These are phyloP conservation scores for Cyprinodon brontotheroides DNA, from an alignment of 2,113 vertebrate genomes.

Conservation along the genomic window DNA sequence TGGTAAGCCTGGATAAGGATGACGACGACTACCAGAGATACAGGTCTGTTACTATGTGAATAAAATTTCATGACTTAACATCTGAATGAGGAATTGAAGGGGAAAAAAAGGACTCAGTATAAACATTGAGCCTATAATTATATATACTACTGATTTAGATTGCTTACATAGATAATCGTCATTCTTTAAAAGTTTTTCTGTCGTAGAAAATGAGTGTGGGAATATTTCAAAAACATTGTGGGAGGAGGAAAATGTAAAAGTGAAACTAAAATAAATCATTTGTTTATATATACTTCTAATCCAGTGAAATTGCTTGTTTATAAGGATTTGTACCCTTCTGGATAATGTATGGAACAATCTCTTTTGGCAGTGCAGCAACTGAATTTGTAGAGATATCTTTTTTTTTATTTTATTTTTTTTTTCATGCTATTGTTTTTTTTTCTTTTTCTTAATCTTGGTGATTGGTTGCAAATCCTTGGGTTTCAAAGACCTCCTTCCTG, in stretches of 20 bases:
- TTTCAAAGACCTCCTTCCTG: no score
- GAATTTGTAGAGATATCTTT: no score
- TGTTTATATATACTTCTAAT: not conserved
- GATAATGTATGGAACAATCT: not conserved
- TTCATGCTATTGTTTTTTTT: no score
- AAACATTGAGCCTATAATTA: not conserved
- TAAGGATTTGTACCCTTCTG: not conserved
- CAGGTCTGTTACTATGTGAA: slow-evolving; percentile 81
- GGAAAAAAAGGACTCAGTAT: not conserved
- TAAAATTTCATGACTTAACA: slow-evolving; percentile 9
- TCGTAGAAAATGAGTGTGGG: not conserved
- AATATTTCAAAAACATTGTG: not conserved
- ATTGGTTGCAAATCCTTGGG: no score
- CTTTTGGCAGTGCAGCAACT: not conserved
- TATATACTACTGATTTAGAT: not conserved
- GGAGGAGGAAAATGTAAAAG: no score
- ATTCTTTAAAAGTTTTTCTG: not conserved
- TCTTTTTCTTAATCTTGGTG: no score
- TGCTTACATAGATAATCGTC: not conserved
- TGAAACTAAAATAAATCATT: no score
- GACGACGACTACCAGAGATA: slow-evolving; percentile 88
- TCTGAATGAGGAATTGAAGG: not conserved
- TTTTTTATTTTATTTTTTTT: no score
- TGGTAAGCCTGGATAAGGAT: slow-evolving; percentile 93
- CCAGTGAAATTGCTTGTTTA: not conserved